Conservation (phyloP, 2,888 invertebrate species). For the Ischnus inquisitorius region DNA sequence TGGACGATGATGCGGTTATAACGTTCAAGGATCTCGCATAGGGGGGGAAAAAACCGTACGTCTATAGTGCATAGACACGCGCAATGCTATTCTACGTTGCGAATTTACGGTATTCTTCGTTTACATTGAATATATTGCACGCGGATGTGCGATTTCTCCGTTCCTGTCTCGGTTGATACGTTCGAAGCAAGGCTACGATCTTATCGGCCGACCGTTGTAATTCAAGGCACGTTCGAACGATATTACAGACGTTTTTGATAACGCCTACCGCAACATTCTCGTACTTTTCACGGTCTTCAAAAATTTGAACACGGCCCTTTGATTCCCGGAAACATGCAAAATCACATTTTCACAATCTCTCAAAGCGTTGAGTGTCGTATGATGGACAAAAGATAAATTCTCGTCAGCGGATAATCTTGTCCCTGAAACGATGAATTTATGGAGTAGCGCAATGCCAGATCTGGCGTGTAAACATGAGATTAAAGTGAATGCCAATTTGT, state of each 20-base stretch:
- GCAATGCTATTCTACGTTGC: slow-evolving; percentile 4
- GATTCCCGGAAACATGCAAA: no score
- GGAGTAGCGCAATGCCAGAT: neutral
- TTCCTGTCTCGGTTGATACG: neutral
- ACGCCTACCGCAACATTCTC: neutral
- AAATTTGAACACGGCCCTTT: no score
- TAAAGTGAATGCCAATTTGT: slow-evolving; percentile 7
- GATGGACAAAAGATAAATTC: neutral
- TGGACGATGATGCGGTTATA: slow-evolving; percentile 26
- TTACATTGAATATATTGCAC: slow-evolving; percentile 20
- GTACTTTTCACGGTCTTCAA: no score
- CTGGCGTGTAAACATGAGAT: slow-evolving; percentile 12
- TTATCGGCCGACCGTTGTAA: neutral
- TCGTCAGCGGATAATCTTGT: neutral
- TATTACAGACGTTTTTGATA: slow-evolving; percentile 16
- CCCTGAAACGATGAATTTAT: neutral
- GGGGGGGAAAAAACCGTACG: neutral
- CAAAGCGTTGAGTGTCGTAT: no score
- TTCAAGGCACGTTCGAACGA: neutral
- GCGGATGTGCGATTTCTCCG: neutral
- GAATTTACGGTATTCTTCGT: slow-evolving; percentile 33
- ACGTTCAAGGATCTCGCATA: slow-evolving; percentile 49
- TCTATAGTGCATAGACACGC: neutral
- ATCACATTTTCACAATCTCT: no score
- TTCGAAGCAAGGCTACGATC: slow-evolving; percentile 1